These are phyloP conservation scores for Nasonia vitripennis DNA, from an alignment of 1,140 invertebrate genomes.

Conservation along the genomic window DNA sequence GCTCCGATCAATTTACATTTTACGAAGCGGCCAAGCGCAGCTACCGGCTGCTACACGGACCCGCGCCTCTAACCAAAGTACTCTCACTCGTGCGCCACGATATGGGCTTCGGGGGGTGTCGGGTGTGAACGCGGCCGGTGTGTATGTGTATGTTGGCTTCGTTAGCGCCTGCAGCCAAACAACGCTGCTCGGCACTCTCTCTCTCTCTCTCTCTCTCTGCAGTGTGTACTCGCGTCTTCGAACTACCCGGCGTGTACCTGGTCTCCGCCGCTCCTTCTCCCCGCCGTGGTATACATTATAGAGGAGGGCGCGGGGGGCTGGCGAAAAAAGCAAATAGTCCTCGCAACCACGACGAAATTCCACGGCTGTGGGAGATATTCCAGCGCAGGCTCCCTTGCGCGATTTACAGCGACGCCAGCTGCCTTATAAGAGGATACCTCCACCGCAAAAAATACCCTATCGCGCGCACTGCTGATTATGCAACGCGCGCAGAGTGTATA, in stretches of 20 bases:
- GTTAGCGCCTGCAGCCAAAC: slow-evolving; percentile 1
- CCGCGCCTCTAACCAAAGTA: neutral
- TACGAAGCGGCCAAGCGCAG: slow-evolving; percentile 55
- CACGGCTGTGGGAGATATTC: neutral
- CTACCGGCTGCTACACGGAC: slow-evolving; percentile 2
- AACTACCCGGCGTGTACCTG: neutral
- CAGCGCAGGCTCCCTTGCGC: too few relatives aligned
- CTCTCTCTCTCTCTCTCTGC: too few relatives aligned
- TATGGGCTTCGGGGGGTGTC: neutral
- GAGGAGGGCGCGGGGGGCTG: neutral
- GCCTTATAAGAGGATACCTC: too few relatives aligned
- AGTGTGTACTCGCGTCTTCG: neutral
- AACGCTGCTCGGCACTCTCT: neutral
- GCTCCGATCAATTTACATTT: slow-evolving; percentile 66
- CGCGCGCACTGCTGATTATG: neutral
- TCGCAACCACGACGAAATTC: neutral
- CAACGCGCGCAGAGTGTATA: too few relatives aligned
- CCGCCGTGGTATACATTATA: neutral
- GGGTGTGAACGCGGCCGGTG: neutral
- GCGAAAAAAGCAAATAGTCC: neutral
- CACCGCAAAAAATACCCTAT: neutral
- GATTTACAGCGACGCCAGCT: too few relatives aligned
- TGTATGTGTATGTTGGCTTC: slow-evolving; percentile 8
- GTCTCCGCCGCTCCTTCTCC: neutral
- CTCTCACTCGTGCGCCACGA: neutral